phyloP scores from a whole-genome alignment of 92 coral and sea anemone species.

The Desmophyllum pertusum region DNA sequence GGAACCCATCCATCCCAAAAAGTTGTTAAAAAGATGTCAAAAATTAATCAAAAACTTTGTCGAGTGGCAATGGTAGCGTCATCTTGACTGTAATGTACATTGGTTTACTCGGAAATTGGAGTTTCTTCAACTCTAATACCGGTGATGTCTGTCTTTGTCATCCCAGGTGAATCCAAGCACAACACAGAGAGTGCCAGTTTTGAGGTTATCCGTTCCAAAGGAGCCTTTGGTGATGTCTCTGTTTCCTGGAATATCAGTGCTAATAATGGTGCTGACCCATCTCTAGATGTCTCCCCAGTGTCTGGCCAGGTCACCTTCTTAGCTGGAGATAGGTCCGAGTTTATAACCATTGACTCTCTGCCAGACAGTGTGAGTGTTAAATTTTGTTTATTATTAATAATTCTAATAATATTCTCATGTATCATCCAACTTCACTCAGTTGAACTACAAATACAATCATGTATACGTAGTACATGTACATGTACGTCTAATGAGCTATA shows the following conservation, averaged over 20 bases:
- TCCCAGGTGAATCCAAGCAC: conserved; percentile 61
- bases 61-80: no score
- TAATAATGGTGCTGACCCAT: conserved; percentile 46
- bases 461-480: no score
- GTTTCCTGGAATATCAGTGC: conserved; percentile 72
- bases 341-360: conserved; percentile 61
- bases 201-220: conserved; percentile 72
- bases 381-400: background rate
- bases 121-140: background rate
- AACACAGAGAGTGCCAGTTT: conserved; percentile 64
- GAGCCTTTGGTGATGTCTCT: conserved; percentile 66
- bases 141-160: background rate
- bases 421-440: no score
- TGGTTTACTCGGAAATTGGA: no score
- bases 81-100: no score
- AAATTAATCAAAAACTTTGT: no score
- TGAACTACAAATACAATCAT: no score
- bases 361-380: conserved; percentile 70
- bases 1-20: no score
- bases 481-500: no score
- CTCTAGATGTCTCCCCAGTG: conserved; percentile 70
- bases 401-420: no score
- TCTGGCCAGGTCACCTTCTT: conserved; percentile 68
- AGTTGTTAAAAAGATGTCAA: no score
- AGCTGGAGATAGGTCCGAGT: conserved; percentile 41